Evolutionary conservation across 2,888 invertebrate species (phyloP).

Genomic region (Meliscaeva auricollis): DNA sequence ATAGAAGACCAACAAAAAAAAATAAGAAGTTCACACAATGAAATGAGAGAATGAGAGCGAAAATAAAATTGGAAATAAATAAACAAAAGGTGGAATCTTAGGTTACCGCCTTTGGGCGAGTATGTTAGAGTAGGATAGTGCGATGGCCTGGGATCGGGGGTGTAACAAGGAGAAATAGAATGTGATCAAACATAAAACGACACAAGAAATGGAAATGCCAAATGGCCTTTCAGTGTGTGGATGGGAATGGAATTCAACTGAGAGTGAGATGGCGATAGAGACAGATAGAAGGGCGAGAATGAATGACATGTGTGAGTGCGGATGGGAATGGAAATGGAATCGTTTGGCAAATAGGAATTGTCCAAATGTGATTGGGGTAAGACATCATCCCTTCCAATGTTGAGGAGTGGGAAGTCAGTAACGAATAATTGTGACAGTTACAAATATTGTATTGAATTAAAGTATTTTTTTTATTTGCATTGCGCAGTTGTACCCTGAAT

Average conservation of each 20-base stretch:
- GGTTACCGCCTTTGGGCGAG: constrained; percentile 76
- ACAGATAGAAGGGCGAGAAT: constrained; percentile 15
- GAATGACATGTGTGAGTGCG: constrained; percentile 74
- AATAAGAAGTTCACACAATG: constrained; percentile 56
- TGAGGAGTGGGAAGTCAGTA: constrained; percentile 24
- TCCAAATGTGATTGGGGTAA: constrained; percentile 65
- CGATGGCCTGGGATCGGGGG: neutral
- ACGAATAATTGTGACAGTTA: constrained; percentile 41
- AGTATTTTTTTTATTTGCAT: constrained; percentile 30
- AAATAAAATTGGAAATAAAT: constrained; percentile 76
- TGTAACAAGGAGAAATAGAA: constrained; percentile 41
- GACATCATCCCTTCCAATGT: neutral
- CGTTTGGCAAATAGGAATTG: constrained; percentile 75
- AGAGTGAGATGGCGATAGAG: constrained; percentile 66
- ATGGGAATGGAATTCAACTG: constrained; percentile 70
- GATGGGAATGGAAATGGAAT: constrained; percentile 76
- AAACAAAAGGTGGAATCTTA: constrained; percentile 76
- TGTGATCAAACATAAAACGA: constrained; percentile 60
- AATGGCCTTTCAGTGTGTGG: constrained; percentile 58
- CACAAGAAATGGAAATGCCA: constrained; percentile 73
- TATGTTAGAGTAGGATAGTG: constrained; percentile 56
- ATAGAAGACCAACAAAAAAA: constrained; percentile 38
- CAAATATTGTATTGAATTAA: constrained; percentile 16
- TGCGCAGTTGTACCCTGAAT: constrained; percentile 47
- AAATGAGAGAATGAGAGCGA: constrained; percentile 76